Conservation (phyloP, 2,797 vertebrate genomes). For the Intellagama lesueurii region DNA sequence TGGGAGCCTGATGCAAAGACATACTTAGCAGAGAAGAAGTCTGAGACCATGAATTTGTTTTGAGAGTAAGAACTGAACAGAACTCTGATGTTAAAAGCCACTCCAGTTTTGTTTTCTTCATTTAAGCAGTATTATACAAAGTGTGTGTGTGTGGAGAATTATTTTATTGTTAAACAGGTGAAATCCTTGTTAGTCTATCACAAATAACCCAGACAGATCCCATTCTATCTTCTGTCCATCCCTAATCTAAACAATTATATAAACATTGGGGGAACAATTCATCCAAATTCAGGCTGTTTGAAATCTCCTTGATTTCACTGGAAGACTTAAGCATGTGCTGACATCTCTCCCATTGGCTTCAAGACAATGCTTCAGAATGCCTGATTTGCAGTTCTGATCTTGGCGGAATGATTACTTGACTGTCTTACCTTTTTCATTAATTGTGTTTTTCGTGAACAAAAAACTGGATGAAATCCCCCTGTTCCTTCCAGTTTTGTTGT, state of each 20-base stretch:
- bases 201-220: background rate
- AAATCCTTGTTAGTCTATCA: background rate
- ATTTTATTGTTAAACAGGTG: background rate
- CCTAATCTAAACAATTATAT: background rate
- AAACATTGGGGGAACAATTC: background rate
- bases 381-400: background rate
- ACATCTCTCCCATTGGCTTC: background rate
- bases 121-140: too few relatives aligned
- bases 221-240: background rate
- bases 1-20: background rate
- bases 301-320: background rate
- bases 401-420: background rate
- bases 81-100: background rate
- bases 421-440: background rate
- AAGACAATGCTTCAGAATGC: background rate
- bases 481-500: background rate
- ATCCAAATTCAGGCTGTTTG: background rate
- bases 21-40: background rate
- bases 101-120: too few relatives aligned
- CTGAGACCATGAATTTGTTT: background rate
- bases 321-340: background rate
- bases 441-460: background rate
- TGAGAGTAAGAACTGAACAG: background rate
- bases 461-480: background rate
- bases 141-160: too few relatives aligned